phyloP scores from a whole-genome alignment of 2,113 vertebrate genomes.

The Microtus ochrogaster region DNA sequence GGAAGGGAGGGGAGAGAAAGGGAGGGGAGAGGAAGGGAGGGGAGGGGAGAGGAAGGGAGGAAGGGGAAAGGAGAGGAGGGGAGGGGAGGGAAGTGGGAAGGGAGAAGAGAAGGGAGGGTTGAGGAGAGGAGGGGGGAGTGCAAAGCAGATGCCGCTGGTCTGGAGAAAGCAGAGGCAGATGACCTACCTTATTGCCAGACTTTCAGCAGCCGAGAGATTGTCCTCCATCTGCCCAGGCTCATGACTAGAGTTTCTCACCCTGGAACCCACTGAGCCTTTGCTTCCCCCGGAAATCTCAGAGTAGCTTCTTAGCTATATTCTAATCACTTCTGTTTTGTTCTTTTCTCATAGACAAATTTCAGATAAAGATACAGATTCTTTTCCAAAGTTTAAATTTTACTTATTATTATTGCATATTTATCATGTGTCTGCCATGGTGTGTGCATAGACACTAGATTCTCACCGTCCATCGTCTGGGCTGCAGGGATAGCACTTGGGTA shows the following conservation, averaged over 20 bases:
- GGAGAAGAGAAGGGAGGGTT: too few species aligned
- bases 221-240: not conserved
- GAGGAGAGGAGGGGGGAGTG: not conserved
- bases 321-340: not conserved
- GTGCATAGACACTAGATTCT: not conserved
- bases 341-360: not conserved
- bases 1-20: too few species aligned
- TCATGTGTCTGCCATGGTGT: too few species aligned
- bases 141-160: not conserved
- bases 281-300: not conserved
- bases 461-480: not conserved
- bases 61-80: too few species aligned
- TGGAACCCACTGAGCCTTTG: not conserved
- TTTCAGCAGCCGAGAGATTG: not conserved
- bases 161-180: not conserved
- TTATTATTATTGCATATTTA: not conserved
- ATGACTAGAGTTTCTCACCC: not conserved
- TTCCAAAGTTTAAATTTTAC: not conserved
- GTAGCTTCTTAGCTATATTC: not conserved
- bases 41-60: fast-evolving
- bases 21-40: too few species aligned
- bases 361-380: not conserved
- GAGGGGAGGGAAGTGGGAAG: too few species aligned
- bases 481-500: not conserved
- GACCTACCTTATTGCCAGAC: not conserved